phyloP scores from a whole-genome alignment of 2,888 invertebrate species.

The Pachycephus smyrnensis region DNA sequence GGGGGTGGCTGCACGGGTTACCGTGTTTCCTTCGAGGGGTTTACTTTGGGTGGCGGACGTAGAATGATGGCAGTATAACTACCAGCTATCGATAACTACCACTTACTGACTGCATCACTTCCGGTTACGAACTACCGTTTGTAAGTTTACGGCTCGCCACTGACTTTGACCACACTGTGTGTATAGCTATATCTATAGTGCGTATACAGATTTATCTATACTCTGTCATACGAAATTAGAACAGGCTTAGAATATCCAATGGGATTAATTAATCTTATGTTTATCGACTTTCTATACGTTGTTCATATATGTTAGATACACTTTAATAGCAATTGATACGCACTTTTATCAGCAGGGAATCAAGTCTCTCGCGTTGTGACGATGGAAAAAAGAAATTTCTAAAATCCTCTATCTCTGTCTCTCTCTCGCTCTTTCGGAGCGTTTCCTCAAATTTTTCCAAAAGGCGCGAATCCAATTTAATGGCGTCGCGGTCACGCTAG shows the following conservation, averaged over 20 bases:
- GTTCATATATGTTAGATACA: too few relatives aligned
- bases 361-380: too few relatives aligned
- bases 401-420: neutral
- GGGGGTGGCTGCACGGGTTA: conserved; percentile 44
- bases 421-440: too few relatives aligned
- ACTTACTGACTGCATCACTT: conserved; percentile 60
- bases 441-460: too few relatives aligned
- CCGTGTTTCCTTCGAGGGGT: conserved; percentile 30
- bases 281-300: neutral
- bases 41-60: conserved; percentile 40
- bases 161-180: conserved; percentile 29
- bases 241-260: neutral
- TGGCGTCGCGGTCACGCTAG: too few relatives aligned
- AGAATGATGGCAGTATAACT: conserved; percentile 33
- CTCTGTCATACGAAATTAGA: too few relatives aligned
- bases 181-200: neutral
- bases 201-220: neutral
- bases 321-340: too few relatives aligned
- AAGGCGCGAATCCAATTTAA: too few relatives aligned
- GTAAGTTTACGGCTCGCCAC: conserved; percentile 54
- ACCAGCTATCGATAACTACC: conserved; percentile 58
- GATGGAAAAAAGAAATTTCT: too few relatives aligned
- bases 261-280: neutral
- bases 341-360: too few relatives aligned
- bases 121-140: conserved; percentile 59